Evolutionary conservation across 2,888 invertebrate genomes (phyloP), one percentile per base, ranked within the genome.

Genomic region (Baronia brevicornis): DNA sequence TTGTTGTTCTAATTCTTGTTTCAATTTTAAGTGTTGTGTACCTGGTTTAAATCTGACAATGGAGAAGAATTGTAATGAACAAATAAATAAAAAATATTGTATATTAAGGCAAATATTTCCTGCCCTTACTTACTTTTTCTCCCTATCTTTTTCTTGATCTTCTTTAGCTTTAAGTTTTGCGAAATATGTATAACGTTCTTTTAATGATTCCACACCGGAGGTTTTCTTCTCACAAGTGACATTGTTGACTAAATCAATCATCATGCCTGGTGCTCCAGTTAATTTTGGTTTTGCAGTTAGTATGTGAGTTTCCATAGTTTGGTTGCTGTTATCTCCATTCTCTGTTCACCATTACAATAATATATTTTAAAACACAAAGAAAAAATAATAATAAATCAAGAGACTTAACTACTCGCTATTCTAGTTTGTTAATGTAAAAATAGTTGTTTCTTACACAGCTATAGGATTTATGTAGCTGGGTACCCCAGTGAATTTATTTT

Each of bases 131-230:
- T 68, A 88, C 89, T 72, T 87, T 49, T 87, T 66, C 58, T 89
- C 78, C 43, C 87, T 71, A 55, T 86, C 77, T 51, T 86, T 67
- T 63, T 87, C 72, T 41, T 72, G 51, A 62, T 88, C 79, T 31
- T 77, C 79, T 1, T 74, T 66, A 14, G 86, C 87, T 36, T 85
- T 86, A 1, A 77, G 51, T 21, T 85, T 80, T 0, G 89, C 79
- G 49, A 94, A 93, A 54, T 89, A 88, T 18, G 89, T 74, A 59
- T 93, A 91, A 41, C 93, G 84, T 46, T 92, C 86, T 61, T 92
- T 88, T 15, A 95, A 78, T 33, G 87, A 74, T 40, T 88, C 86
- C 4, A 94, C 78, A 5, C 91, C 92, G 23, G 86, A 84, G 3
- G 87, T 55, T 39, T 79, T 72, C 39, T 56, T 71, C 2, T 38